phyloP scores from a whole-genome alignment of 1,140 invertebrate genomes.

The Cyclina sinensis region DNA sequence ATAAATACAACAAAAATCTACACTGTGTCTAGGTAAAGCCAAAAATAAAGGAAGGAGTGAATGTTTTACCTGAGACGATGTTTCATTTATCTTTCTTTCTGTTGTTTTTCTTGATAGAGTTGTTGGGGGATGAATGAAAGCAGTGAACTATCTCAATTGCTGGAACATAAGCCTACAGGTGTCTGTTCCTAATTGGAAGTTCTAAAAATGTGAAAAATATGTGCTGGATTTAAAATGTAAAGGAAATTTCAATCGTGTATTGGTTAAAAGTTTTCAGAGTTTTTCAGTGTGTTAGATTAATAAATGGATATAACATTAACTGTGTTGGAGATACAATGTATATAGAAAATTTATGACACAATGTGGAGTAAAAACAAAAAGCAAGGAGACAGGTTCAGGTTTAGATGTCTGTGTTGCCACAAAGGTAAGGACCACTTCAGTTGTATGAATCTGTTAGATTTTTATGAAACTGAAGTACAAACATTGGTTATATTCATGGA shows the following conservation, averaged over 20 bases:
- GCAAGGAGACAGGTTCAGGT: not conserved
- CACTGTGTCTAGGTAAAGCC: not conserved
- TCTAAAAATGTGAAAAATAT: not conserved
- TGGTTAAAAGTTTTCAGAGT: not conserved
- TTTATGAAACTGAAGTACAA: not conserved
- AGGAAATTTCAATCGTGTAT: not conserved
- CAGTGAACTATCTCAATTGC: not conserved
- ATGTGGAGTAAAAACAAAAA: conserved; percentile 38
- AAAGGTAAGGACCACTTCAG: conserved; percentile 12
- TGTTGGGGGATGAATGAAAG: not conserved
- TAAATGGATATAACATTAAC: not conserved
- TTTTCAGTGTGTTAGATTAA: not conserved
- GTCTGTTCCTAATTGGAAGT: not conserved
- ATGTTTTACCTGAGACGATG: not conserved
- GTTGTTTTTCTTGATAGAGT: conserved; percentile 7
- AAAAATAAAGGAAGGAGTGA: no score
- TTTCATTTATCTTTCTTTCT: conserved; percentile 5
- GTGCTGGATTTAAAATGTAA: no score
- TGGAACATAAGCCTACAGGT: conserved; percentile 8
- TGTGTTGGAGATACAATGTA: not conserved
- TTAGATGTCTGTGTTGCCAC: not conserved
- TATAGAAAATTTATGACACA: not conserved
- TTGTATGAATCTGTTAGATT: not conserved
- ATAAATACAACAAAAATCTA: not conserved
- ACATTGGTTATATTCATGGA: not conserved